Evolutionary conservation across 2,888 invertebrate species (phyloP), one percentile per base, ranked within the genome.

Genomic region (Eristalis intricaria): DNA sequence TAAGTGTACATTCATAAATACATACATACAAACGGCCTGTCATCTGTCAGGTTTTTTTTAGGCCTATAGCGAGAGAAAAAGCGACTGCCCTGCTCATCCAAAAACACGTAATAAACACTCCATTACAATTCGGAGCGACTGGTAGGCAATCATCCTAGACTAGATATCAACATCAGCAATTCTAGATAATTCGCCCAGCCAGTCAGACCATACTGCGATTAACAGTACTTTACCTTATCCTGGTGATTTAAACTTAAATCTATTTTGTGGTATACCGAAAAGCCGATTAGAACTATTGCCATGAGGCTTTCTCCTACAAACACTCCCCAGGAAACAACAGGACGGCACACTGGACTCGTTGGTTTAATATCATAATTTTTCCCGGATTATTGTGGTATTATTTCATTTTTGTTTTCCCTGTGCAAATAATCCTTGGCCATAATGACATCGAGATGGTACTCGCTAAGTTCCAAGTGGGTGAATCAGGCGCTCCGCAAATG

Each of bases 331-430:
- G 22, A 43, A 58, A 56, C 65, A 74, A 64, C 61, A 5, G 66
- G 11, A 26, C 26, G 13, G 75, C 38, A 43, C 32, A 64, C 63
- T 40, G 80, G 50, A 68, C 58, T 58, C 66, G 38, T 10, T 29
- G 38, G 50, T 68, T 83, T 83, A 83, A 83, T 83, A 83, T 73
- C 83, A 77, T 77, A 83, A 83, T 83, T 77, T 77, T 77, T 77
- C 77, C 40, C 38, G 77, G 83, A 77, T 83, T 83, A 77, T 66
- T 83, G 61, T 32, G 77, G 83, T 71, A 83, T 83, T 83, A 83
- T 77, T 77, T 83, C 71, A 70, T 83, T 83, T 76, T 71, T 83
- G 82, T 77, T 77, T 83, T 77, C 50, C 50, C 61, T 40, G 35
- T 35, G 35, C 81, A 77, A 76, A 83, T 77, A 77, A 83, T 83